phyloP scores from a whole-genome alignment of 2,113 vertebrate species.

The Cololabis saira region DNA sequence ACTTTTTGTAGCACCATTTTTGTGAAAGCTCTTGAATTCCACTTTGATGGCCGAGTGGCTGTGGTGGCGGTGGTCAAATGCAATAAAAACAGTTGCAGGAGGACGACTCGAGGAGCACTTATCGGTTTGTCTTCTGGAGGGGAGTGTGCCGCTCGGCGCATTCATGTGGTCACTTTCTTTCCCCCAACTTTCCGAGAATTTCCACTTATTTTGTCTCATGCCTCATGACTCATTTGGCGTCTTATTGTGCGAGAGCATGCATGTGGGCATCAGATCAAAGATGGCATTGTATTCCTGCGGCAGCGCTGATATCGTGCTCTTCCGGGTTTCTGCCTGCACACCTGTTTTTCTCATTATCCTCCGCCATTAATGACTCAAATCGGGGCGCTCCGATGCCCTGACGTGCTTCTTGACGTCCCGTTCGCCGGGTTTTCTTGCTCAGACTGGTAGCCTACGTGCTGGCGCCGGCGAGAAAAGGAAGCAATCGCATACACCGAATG shows the following conservation, averaged over 20 bases:
- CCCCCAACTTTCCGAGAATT: constrained; percentile 10
- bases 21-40: too few species aligned
- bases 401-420: constrained; percentile 35
- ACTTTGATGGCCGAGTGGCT: too few species aligned
- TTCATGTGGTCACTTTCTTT: not conserved
- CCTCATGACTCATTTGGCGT: constrained; percentile 51
- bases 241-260: not conserved
- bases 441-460: constrained; percentile 23
- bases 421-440: constrained; percentile 18
- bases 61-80: too few species aligned
- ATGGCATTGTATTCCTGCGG: constrained; percentile 68
- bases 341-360: constrained; percentile 69
- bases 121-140: not conserved
- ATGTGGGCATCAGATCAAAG: constrained; percentile 72
- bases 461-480: constrained; percentile 46
- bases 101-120: too few species aligned
- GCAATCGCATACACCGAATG: not conserved
- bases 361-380: constrained; percentile 16
- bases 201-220: constrained; percentile 53
- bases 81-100: too few species aligned
- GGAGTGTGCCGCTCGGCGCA: too few species aligned
- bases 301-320: constrained; percentile 40
- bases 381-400: constrained; percentile 20
- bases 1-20: too few species aligned
- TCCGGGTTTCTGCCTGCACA: constrained; percentile 30